phyloP scores from a whole-genome alignment of 2,113 vertebrate genomes.

The Gymnarchus niloticus region DNA sequence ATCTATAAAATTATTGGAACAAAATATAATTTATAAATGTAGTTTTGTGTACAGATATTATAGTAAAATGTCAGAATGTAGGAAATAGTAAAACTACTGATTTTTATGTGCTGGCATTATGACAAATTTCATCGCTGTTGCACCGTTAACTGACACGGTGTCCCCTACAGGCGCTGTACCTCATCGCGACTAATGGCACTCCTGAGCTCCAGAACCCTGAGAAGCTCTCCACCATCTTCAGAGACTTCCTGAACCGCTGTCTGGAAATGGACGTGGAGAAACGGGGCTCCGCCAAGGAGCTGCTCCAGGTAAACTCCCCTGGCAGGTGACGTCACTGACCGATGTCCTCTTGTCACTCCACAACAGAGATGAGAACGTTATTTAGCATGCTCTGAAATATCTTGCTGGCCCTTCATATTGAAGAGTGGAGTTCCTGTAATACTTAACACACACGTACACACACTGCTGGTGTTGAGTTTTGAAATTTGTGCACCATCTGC shows the following conservation, averaged over 20 bases:
- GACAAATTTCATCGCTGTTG: no score
- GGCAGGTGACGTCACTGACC: no score
- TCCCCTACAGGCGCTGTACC: conserved; percentile 80
- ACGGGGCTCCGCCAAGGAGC: conserved; percentile 87
- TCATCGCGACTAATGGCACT: conserved; percentile 94
- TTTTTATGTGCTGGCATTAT: no score
- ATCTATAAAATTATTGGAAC: neutral
- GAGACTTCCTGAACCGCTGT: conserved; percentile 90
- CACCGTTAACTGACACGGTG: neutral
- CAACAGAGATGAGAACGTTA: no score
- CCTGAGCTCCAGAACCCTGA: conserved; percentile 94
- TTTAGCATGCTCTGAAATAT: no score
- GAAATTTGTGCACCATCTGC: no score
- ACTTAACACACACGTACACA: no score
- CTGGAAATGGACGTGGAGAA: conserved; percentile 98
- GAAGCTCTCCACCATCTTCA: conserved; percentile 80
- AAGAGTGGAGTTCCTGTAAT: no score
- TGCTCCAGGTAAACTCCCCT: conserved; percentile 82
- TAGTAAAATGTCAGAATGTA: neutral
- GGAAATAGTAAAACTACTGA: no score
- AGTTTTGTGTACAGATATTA: neutral
- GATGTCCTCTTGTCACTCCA: no score
- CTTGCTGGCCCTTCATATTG: no score
- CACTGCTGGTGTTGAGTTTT: no score
- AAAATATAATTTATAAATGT: neutral